phyloP scores from a whole-genome alignment of 2,113 vertebrate genomes.

The Abramis brama region DNA sequence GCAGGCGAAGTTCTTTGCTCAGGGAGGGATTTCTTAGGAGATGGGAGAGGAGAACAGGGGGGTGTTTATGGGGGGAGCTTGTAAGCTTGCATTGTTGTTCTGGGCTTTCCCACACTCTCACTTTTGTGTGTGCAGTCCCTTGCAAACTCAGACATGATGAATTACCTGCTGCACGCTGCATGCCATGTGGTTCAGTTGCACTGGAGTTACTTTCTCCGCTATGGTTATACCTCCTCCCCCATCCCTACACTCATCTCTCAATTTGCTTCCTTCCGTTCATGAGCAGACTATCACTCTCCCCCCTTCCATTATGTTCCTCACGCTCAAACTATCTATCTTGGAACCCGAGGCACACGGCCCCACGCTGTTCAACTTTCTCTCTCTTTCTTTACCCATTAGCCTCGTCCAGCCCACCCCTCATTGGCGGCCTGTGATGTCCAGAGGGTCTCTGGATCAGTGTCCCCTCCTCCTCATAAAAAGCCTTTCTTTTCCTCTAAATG shows the following conservation, averaged over 20 bases:
- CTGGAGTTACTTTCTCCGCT: neutral
- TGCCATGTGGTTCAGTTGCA: slow-evolving; percentile 30
- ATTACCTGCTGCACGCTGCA: slow-evolving; percentile 58
- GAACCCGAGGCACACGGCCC: slow-evolving; percentile 12
- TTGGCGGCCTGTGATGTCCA: slow-evolving; percentile 34
- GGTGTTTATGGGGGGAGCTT: slow-evolving; percentile 52
- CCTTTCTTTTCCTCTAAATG: slow-evolving; percentile 65
- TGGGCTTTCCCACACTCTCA: slow-evolving; percentile 79
- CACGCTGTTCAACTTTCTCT: slow-evolving; percentile 28
- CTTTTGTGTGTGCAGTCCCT: slow-evolving; percentile 72
- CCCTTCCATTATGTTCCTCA: slow-evolving; percentile 42
- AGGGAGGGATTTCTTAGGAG: slow-evolving; percentile 50
- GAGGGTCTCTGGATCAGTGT: slow-evolving; percentile 5
- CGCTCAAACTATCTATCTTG: slow-evolving; percentile 27
- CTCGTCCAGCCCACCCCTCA: neutral
- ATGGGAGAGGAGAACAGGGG: slow-evolving; percentile 68
- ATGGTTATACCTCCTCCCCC: slow-evolving; percentile 1
- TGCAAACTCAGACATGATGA: slow-evolving; percentile 73
- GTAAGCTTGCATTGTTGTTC: slow-evolving; percentile 63
- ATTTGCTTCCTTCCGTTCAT: slow-evolving; percentile 37
- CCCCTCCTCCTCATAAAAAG: slow-evolving; percentile 32
- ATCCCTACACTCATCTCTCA: slow-evolving; percentile 21
- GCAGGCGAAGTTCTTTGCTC: slow-evolving; percentile 18
- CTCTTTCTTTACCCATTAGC: slow-evolving; percentile 41
- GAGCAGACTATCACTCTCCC: slow-evolving; percentile 46